Base-by-base conservation (phyloP, 2,888 invertebrate genomes). In the Parnassius smintheus region DNA sequence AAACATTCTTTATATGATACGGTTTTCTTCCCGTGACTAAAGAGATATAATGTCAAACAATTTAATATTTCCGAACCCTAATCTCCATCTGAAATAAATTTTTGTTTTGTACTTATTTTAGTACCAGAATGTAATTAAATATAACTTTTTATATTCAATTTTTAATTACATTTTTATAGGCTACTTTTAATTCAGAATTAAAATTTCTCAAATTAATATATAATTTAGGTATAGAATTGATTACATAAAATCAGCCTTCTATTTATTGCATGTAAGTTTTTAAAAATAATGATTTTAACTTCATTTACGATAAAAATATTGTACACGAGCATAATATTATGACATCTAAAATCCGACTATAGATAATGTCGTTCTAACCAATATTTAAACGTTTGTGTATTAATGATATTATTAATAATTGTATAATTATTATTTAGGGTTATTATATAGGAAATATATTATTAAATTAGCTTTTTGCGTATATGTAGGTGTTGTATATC, bases 401-500 rank as follows among this genome's bases (percentile, higher is more conserved):
- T 66, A 63, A 60, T 61, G 59, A 66, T 67, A 70, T 72, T 76
- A 35, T 35, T 35, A 35, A 35, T 35, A 35, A 35, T 7, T 35
- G 35, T 35, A 35, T 35, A 7, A 35, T 35, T 35, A 35, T 4
- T 35, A 35, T 35, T 7, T 35, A 35, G 35, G 35, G 35, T 11
- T 4, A 46, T n/a, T 12, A 49, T 74, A 74, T 73, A 76, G 69
- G 75, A 76, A 68, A 75, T 76, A 80, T 79, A 80, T 56, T 52
- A 52, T 58, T 59, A 56, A 56, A 76, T 74, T 80, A 75, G 77
- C 71, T 75, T 70, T 71, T 71, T 79, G 71, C 77, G 76, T 77
- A 77, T 48, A 59, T 49, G 75, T 87, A 76, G 83, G 69, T 88
- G 88, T 88, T 82, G 87, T 88, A 76, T 66, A 76, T 85, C 81